Evolutionary conservation across 1,140 invertebrate genomes (phyloP).

Genomic region (Ceratoteleas bidentatus): DNA sequence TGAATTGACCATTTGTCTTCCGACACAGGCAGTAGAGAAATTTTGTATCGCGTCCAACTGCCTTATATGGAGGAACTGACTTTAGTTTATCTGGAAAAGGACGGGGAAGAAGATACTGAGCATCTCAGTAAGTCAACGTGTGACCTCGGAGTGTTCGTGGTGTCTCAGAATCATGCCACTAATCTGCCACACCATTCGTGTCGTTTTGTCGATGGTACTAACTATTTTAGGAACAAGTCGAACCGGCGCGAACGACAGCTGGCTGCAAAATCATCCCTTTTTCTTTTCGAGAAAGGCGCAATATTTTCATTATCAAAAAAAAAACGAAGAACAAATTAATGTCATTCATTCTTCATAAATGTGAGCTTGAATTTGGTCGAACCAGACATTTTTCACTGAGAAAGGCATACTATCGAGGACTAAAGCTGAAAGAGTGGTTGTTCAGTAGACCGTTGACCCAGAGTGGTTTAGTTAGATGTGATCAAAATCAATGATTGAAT

Average conservation of each 20-base stretch:
- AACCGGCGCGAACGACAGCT: too few relatives aligned
- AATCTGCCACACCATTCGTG: constrained; percentile 47
- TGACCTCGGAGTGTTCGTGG: constrained; percentile 66
- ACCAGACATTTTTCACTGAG: too few relatives aligned
- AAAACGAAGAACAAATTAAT: too few relatives aligned
- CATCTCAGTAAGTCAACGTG: constrained; percentile 85
- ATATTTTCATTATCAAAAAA: too few relatives aligned
- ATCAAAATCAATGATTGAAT: background rate
- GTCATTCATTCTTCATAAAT: too few relatives aligned
- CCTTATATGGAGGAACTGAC: constrained; percentile 94
- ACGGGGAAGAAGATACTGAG: constrained; percentile 82
- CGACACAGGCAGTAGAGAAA: constrained; percentile 86
- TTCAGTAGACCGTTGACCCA: too few relatives aligned
- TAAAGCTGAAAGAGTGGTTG: too few relatives aligned
- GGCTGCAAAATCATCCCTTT: too few relatives aligned
- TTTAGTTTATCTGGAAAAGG: constrained; percentile 92
- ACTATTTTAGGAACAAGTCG: background rate
- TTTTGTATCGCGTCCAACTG: constrained; percentile 93
- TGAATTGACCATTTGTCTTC: constrained; percentile 76
- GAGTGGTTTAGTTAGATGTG: too few relatives aligned
- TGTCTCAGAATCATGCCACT: constrained; percentile 61
- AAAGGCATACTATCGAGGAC: too few relatives aligned
- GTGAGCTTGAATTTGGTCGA: too few relatives aligned
- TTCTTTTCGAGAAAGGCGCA: too few relatives aligned
- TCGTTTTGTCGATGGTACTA: constrained; percentile 59